Conservation (phyloP, 1,140 invertebrate genomes). For the Dryas iulia region DNA sequence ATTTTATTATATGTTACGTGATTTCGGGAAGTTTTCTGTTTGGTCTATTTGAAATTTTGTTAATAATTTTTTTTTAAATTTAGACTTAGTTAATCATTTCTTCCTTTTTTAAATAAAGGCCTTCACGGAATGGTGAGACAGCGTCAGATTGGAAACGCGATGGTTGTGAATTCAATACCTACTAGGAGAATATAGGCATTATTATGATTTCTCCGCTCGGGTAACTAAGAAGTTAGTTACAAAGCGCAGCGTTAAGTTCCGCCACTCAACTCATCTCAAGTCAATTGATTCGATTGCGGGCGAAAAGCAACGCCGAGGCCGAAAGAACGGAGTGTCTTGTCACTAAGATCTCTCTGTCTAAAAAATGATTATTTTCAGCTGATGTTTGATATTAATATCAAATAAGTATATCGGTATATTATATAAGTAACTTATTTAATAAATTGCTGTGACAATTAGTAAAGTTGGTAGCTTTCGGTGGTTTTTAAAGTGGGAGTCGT, state of each 20-base stretch:
- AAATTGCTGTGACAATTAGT: constrained; percentile 21
- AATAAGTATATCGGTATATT: not conserved
- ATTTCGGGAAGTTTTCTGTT: not conserved
- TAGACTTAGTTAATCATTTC: too few relatives aligned
- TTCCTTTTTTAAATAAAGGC: too few relatives aligned
- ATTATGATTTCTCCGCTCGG: too few relatives aligned
- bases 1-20: not conserved
- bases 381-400: not conserved
- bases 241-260: too few relatives aligned
- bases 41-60: not conserved
- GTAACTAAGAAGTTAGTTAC: too few relatives aligned
- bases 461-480: constrained; percentile 23
- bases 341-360: not conserved
- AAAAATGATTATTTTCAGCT: too few relatives aligned
- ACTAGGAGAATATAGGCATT: too few relatives aligned
- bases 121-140: too few relatives aligned
- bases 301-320: too few relatives aligned
- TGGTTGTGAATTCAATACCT: not conserved
- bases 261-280: too few relatives aligned
- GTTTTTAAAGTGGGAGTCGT: constrained; percentile 18
- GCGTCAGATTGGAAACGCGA: not conserved
- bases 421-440: constrained; percentile 19
- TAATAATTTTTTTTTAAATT: not conserved
- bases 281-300: too few relatives aligned
- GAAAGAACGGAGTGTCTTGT: not conserved